Evolutionary conservation across 1,140 invertebrate species (phyloP).

Genomic region (Dreissena rostriformis): DNA sequence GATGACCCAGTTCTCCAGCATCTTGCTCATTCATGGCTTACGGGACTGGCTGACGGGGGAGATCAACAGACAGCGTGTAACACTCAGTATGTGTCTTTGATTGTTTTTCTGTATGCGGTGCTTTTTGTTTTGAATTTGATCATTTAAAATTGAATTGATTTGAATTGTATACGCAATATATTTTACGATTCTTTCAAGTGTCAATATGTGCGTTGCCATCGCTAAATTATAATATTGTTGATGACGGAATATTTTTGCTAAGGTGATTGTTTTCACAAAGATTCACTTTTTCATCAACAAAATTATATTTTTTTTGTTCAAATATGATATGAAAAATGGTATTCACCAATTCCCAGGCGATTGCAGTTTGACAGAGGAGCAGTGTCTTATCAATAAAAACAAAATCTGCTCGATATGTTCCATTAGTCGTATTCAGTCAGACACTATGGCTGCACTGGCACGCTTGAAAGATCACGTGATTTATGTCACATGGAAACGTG

Average conservation of each 20-base stretch:
- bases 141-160: too few species aligned
- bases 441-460: conserved; percentile 75
- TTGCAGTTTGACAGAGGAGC: background rate
- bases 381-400: conserved; percentile 7
- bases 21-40: conserved; percentile 90
- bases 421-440: background rate
- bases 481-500: conserved; percentile 78
- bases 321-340: too few species aligned
- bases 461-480: conserved; percentile 76
- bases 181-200: too few species aligned
- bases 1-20: conserved; percentile 86
- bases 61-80: conserved; percentile 66
- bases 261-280: too few species aligned
- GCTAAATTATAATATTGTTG: background rate
- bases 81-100: conserved; percentile 9
- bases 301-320: too few species aligned
- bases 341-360: background rate
- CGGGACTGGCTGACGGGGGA: conserved; percentile 85
- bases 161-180: too few species aligned
- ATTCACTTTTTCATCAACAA: too few species aligned
- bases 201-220: background rate
- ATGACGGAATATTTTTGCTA: too few species aligned
- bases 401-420: conserved; percentile 18
- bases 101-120: background rate
- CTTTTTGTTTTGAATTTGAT: too few species aligned